These are phyloP conservation scores for Eupsittula cactorum DNA, from an alignment of 2,113 vertebrate species.

Conservation along the genomic window DNA sequence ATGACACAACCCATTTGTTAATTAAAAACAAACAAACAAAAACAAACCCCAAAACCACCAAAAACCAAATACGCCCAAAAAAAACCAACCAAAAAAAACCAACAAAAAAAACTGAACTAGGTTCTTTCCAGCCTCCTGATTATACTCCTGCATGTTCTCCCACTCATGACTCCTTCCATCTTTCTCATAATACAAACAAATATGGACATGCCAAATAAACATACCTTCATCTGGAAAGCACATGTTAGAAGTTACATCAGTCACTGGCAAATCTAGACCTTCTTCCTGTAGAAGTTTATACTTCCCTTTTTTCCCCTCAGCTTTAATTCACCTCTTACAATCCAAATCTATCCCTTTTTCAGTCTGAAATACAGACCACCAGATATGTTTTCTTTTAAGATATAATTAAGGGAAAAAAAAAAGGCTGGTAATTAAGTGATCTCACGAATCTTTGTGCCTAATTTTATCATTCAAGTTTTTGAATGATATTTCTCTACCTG, in stretches of 20 bases:
- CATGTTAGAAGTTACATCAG: not conserved
- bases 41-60: not conserved
- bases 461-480: not conserved
- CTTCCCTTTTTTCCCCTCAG: not conserved
- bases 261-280: not conserved
- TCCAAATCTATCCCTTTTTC: not conserved
- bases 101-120: not conserved
- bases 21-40: not conserved
- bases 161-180: not conserved
- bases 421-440: not conserved
- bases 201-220: not conserved
- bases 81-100: not conserved
- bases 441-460: not conserved
- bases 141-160: not conserved
- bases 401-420: not conserved
- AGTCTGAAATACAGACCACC: not conserved
- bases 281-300: not conserved
- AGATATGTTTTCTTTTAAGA: not conserved
- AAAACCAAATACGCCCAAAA: not conserved
- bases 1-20: not conserved
- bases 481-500: not conserved
- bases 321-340: not conserved
- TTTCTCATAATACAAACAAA: not conserved
- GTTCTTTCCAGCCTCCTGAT: not conserved
- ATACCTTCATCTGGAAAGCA: not conserved